Base-by-base conservation (phyloP, 2,113 vertebrate genomes). In the Mormyrus lacerda region DNA sequence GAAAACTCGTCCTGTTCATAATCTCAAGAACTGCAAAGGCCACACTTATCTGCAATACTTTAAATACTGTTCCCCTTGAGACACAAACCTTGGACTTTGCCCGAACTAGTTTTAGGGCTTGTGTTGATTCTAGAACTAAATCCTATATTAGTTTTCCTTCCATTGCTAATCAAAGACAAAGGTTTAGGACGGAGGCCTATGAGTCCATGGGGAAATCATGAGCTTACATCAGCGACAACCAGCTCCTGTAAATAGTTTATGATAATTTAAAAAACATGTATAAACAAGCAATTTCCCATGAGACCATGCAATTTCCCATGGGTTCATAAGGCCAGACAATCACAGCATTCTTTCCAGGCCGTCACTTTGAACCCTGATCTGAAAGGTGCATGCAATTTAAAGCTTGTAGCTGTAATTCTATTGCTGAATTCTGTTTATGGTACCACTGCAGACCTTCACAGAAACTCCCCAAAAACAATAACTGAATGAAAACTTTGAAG, bases 201-300 rank as follows among this genome's bases (percentile, higher is more conserved):
- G 8, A n/a, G 45, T 27, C 83, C 83, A 47, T 50, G 13, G 45
- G 84, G 84, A 85, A 48, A 50, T 85, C 47, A 85, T 50, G 47
- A 47, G 21, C 9, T 85, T 85, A 35, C 44, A 50, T 19, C 35
- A 82, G 17, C 44, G 76, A 82, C 42, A 44, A 42, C 42, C 76
- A 44, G 76, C 76, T 82, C 39, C 76, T 44, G 42, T 44, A 82
- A 82, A 82, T 44, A 44, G 76, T 82, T 82, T 82, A 44, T 82
- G 76, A 82, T 82, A 82, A 82, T 82, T 82, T 82, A 42, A 82
- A 82, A 82, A 82, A 69, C 42, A 82, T 82, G 15, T 44, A 82
- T 82, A 82, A 82, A 82, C 42, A 19, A 42, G 39, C 76, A 44
- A 44, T 82, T 82, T 44, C 76, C 76, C 35, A 44, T 7, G 15